These are phyloP conservation scores for Cheilosia impressa DNA, from an alignment of 2,888 invertebrate genomes.

Conservation along the genomic window DNA sequence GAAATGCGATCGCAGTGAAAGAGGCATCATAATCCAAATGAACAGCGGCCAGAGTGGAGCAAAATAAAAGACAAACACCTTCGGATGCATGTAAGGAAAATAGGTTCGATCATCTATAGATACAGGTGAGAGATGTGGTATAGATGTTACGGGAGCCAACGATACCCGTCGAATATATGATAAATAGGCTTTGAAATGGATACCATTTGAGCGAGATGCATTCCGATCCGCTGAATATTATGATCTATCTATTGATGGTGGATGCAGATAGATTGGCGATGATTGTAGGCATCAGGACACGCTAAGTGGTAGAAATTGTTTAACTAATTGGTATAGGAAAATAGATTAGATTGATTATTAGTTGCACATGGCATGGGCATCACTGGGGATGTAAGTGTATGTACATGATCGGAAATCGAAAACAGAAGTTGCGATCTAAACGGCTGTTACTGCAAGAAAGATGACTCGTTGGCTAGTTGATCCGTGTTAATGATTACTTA, in stretches of 20 bases:
- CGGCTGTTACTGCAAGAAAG: no score
- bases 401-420: no score
- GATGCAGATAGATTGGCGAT: neutral
- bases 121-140: slow-evolving; percentile 14
- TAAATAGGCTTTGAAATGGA: slow-evolving; percentile 50
- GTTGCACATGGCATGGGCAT: no score
- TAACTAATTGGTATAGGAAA: slow-evolving; percentile 8
- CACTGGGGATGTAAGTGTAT: no score
- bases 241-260: slow-evolving; percentile 15
- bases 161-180: slow-evolving; percentile 52
- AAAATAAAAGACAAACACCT: slow-evolving; percentile 22
- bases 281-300: neutral
- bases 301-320: neutral
- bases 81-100: slow-evolving; percentile 36
- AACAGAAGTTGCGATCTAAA: no score
- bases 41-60: neutral
- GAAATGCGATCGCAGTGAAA: slow-evolving; percentile 37
- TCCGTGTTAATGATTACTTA: no score
- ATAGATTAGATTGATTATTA: neutral
- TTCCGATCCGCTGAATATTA: slow-evolving; percentile 7
- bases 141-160: slow-evolving; percentile 45
- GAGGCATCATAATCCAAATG: slow-evolving; percentile 25
- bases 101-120: slow-evolving; percentile 36
- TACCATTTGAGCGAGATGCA: slow-evolving; percentile 30
- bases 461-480: no score